These are phyloP conservation scores for Epizoanthus ramosus DNA, from an alignment of 92 coral and sea anemone genomes.

Conservation along the genomic window DNA sequence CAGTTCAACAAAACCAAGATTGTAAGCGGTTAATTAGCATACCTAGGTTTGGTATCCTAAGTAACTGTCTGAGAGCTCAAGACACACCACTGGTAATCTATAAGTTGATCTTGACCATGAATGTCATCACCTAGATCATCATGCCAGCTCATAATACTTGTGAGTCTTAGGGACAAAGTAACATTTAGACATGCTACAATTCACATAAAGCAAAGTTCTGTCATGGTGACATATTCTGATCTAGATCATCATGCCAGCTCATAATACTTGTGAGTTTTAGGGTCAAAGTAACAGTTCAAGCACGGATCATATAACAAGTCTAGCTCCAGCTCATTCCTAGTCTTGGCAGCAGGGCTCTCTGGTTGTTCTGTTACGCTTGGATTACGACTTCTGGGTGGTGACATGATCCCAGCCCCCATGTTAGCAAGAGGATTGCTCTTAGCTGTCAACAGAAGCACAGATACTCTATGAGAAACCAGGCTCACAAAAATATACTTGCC, in stretches of 20 bases:
- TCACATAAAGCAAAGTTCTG: no score
- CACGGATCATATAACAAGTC: slow-evolving; percentile 95
- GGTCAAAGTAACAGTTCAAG: slow-evolving; percentile 95
- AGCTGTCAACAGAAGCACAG: neutral
- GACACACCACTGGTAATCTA: no score
- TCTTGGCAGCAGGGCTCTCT: slow-evolving; percentile 15
- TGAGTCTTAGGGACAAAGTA: slow-evolving; percentile 92
- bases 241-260: slow-evolving; percentile 71
- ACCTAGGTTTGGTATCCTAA: no score
- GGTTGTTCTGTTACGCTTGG: slow-evolving; percentile 63
- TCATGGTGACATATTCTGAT: no score
- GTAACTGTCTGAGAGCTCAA: no score
- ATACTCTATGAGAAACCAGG: no score
- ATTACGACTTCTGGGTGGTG: slow-evolving; percentile 78
- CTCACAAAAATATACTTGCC: no score
- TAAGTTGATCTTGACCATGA: no score
- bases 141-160: slow-evolving; percentile 67
- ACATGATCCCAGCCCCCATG: slow-evolving; percentile 42
- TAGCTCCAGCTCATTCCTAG: slow-evolving; percentile 69
- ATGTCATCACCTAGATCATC: neutral
- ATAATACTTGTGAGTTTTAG: slow-evolving; percentile 88
- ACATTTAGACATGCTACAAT: slow-evolving; percentile 27
- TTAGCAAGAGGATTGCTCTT: neutral
- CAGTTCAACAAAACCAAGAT: no score
- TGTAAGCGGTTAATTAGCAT: no score